A percentile compares a stretch with the other conserved stretches of the same genome.
These are phyloP conservation scores for Tenthredo scrophulariae DNA, from an alignment of 2,888 invertebrate genomes.

Conservation along the genomic window DNA sequence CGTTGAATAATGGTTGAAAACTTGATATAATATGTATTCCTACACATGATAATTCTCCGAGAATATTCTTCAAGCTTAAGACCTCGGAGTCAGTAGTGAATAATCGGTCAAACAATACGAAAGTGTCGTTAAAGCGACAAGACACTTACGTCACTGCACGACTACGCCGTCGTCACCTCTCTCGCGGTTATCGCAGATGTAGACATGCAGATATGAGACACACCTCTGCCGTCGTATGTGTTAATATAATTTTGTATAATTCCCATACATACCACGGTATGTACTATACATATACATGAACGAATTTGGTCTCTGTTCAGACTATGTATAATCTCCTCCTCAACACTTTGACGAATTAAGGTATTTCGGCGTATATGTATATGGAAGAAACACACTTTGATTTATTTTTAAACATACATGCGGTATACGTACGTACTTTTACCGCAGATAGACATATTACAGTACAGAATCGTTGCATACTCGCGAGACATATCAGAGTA, in stretches of 20 bases:
- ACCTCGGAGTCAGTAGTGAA: neutral
- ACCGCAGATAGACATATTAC: neutral
- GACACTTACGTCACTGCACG: conserved; percentile 21
- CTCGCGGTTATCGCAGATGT: neutral
- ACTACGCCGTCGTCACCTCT: neutral
- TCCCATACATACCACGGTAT: neutral
- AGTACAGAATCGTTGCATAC: neutral
- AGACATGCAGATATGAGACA: conserved; percentile 14
- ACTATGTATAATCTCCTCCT: neutral
- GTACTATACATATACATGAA: neutral
- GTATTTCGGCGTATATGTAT: neutral
- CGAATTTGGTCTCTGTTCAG: too few relatives aligned
- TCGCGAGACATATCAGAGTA: neutral
- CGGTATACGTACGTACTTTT: neutral
- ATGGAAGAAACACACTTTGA: conserved; percentile 4
- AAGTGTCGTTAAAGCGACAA: conserved; percentile 2
- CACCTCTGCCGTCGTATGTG: neutral
- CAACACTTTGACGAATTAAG: neutral
- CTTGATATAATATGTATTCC: too few relatives aligned
- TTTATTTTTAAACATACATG: conserved; percentile 1
- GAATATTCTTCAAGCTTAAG: neutral
- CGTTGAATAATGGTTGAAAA: neutral
- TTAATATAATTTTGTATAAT: neutral
- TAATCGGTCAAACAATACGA: conserved; percentile 8
- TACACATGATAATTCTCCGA: neutral